Evolutionary conservation across 2,888 invertebrate species (phyloP).

Genomic region (Eudasyphora cyanicolor): DNA sequence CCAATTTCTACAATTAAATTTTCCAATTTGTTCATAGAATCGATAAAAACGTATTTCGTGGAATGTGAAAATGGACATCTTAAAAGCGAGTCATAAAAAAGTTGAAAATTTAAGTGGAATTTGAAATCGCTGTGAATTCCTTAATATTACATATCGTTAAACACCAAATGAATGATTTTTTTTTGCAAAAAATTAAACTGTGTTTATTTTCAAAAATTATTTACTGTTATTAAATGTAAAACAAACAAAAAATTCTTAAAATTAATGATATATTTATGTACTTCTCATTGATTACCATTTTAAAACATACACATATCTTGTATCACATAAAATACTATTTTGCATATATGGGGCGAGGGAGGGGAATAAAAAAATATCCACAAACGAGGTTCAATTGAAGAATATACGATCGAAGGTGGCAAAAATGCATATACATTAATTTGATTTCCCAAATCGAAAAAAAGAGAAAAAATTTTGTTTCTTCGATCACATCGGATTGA

Average conservation of each 20-base stretch:
- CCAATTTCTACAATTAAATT: too few relatives aligned
- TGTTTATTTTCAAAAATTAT: too few relatives aligned
- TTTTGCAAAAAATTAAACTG: slow-evolving; percentile 31
- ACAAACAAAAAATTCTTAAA: slow-evolving; percentile 59
- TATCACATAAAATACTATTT: slow-evolving; percentile 63
- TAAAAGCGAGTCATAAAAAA: too few relatives aligned
- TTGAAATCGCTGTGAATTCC: too few relatives aligned
- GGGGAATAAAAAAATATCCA: neutral
- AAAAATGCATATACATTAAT: neutral
- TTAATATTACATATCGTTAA: too few relatives aligned
- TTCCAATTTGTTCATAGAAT: too few relatives aligned
- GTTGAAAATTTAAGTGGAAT: too few relatives aligned
- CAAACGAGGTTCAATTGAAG: neutral
- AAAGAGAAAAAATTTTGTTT: too few relatives aligned
- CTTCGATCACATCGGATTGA: neutral
- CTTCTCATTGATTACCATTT: slow-evolving; percentile 30
- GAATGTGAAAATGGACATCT: too few relatives aligned
- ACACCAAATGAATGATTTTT: neutral
- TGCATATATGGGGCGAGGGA: slow-evolving; percentile 19
- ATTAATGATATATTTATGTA: slow-evolving; percentile 49
- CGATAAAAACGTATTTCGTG: too few relatives aligned
- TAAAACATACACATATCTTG: slow-evolving; percentile 33
- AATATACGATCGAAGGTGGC: neutral
- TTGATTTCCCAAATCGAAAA: neutral
- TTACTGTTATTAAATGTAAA: slow-evolving; percentile 34